Conservation (phyloP, 1,140 invertebrate species). For the Parasteatoda tepidariorum region DNA sequence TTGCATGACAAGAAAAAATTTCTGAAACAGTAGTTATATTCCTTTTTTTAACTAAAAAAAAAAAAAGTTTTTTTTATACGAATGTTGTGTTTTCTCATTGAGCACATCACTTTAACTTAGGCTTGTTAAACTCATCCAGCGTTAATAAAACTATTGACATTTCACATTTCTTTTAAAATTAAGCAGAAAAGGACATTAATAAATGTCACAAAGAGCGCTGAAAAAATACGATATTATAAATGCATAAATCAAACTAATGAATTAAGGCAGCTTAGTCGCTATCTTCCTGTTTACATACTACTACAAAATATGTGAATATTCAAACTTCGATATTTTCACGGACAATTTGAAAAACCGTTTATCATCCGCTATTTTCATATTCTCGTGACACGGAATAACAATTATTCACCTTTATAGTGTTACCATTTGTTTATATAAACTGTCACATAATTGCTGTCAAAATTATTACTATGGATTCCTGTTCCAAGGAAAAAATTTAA, state of each 20-base stretch:
- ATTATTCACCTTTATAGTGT: not conserved
- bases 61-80: too few species aligned
- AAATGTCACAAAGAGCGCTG: too few species aligned
- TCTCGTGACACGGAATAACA: not conserved
- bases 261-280: not conserved
- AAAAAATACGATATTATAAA: too few species aligned
- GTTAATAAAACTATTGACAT: too few species aligned
- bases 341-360: not conserved
- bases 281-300: not conserved
- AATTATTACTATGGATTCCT: slow-evolving; percentile 4
- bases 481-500: slow-evolving; percentile 6
- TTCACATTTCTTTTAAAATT: too few species aligned
- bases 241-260: not conserved
- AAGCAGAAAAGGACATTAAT: too few species aligned
- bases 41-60: too few species aligned
- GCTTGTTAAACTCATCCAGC: too few species aligned
- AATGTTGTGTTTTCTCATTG: too few species aligned
- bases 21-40: too few species aligned
- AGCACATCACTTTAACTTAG: too few species aligned
- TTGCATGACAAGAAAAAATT: too few species aligned
- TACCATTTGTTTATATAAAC: not conserved
- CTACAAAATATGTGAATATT: not conserved
- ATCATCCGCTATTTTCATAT: not conserved
- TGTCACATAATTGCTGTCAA: not conserved
- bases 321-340: not conserved